These are phyloP conservation scores for Oceanodroma leucorhoa DNA, from an alignment of 2,797 vertebrate species.

Conservation along the genomic window DNA sequence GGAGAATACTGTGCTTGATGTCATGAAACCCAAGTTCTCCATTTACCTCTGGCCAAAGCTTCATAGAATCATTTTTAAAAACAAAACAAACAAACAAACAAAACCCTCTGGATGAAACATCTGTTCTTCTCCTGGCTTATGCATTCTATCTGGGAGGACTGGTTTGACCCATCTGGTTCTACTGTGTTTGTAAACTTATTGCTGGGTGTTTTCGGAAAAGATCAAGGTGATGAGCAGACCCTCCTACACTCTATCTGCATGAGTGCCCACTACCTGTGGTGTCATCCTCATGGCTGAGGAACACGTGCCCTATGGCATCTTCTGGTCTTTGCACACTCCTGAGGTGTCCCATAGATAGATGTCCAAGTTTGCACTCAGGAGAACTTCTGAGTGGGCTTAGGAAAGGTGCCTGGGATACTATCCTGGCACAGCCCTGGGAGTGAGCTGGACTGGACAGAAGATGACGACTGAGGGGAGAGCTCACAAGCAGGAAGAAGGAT, in stretches of 20 bases:
- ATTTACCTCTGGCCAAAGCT: background rate
- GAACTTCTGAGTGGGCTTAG: background rate
- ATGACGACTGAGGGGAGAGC: background rate
- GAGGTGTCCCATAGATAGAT: background rate
- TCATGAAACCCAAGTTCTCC: background rate
- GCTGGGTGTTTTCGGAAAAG: background rate
- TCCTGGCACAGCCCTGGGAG: background rate
- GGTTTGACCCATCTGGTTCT: background rate
- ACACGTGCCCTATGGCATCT: rapidly evolving
- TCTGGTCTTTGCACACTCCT: rapidly evolving
- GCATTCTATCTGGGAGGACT: background rate
- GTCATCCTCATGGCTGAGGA: background rate
- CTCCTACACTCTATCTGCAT: rapidly evolving
- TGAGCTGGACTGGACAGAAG: background rate
- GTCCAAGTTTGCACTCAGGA: background rate
- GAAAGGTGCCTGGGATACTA: background rate
- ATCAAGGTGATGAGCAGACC: background rate
- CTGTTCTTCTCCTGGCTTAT: background rate
- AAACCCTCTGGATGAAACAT: background rate
- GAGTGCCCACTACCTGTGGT: background rate
- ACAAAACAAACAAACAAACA: background rate
- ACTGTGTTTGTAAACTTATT: background rate
- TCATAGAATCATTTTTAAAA: background rate
- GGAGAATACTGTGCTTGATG: background rate
- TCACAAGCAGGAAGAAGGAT: background rate